Evolutionary conservation across 2,888 invertebrate genomes (phyloP).

Genomic region (Adelognathus sp.): DNA sequence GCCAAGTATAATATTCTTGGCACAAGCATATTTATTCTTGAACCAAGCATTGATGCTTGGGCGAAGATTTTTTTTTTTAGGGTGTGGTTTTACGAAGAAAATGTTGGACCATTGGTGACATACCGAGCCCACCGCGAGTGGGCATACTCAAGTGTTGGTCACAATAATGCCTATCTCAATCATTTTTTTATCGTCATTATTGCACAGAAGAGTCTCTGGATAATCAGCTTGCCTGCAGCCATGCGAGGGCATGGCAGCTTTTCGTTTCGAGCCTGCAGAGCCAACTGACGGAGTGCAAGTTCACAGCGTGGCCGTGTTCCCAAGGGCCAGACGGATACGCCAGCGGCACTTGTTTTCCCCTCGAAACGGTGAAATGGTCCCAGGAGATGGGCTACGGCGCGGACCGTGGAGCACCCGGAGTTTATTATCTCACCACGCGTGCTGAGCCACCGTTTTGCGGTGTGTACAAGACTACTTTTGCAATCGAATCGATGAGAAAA

Average conservation of each 20-base stretch:
- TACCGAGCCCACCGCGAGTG: too few species aligned
- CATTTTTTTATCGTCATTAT: slow-evolving; percentile 37
- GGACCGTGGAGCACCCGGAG: slow-evolving; percentile 80
- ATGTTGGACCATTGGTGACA: too few species aligned
- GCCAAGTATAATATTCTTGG: too few species aligned
- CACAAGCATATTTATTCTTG: too few species aligned
- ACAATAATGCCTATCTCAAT: too few species aligned
- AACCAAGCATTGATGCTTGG: too few species aligned
- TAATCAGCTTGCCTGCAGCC: slow-evolving; percentile 83
- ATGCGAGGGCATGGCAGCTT: slow-evolving; percentile 83
- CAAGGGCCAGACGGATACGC: slow-evolving; percentile 82
- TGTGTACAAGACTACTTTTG: too few species aligned
- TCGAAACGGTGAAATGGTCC: slow-evolving; percentile 72
- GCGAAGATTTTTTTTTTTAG: too few species aligned
- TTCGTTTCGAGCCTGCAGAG: slow-evolving; percentile 82
- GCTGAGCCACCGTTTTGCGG: slow-evolving; percentile 83
- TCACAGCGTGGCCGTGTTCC: slow-evolving; percentile 83
- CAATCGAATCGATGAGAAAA: too few species aligned
- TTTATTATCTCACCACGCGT: slow-evolving; percentile 83
- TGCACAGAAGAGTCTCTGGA: slow-evolving; percentile 81
- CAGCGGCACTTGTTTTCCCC: slow-evolving; percentile 83
- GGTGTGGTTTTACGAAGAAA: too few species aligned
- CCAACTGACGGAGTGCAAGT: slow-evolving; percentile 81
- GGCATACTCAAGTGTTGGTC: too few species aligned
- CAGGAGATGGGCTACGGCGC: slow-evolving; percentile 78